Conservation (phyloP, 1,140 invertebrate genomes). For the Hypothenemus hampei region DNA sequence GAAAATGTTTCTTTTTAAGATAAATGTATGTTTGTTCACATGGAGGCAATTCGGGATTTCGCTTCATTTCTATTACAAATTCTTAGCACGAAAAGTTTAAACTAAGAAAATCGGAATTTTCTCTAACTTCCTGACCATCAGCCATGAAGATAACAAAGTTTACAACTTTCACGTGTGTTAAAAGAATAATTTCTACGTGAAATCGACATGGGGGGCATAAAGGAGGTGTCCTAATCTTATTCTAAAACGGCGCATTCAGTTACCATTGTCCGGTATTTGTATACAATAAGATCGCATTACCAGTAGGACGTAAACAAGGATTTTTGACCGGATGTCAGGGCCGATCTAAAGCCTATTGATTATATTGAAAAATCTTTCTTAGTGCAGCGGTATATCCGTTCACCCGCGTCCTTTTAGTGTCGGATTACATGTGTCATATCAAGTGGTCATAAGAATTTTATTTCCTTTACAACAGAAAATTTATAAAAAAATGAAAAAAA, state of each 20-base stretch:
- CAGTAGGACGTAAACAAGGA: slow-evolving; percentile 4
- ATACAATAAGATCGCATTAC: slow-evolving; percentile 27
- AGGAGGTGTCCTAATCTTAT: slow-evolving; percentile 18
- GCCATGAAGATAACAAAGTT: slow-evolving; percentile 12
- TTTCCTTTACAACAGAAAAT: no score
- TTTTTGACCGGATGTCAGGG: slow-evolving; percentile 28
- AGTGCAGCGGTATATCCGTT: slow-evolving; percentile 21
- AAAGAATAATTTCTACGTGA: not conserved
- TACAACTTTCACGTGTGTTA: not conserved
- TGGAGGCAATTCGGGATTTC: not conserved
- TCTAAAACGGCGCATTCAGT: slow-evolving; percentile 4
- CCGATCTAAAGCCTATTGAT: slow-evolving; percentile 18
- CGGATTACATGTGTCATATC: slow-evolving; percentile 6
- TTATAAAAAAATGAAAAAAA: no score
- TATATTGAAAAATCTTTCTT: slow-evolving; percentile 13
- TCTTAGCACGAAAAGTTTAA: no score
- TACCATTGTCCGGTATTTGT: slow-evolving; percentile 27
- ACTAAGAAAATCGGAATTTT: no score
- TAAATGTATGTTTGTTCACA: not conserved
- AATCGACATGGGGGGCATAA: not conserved
- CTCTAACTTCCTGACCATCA: slow-evolving; percentile 16
- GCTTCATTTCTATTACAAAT: slow-evolving; percentile 6
- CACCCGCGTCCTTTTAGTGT: slow-evolving; percentile 24
- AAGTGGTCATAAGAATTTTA: not conserved
- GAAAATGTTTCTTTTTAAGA: slow-evolving; percentile 6